A percentile compares a stretch with the other conserved stretches of the same genome.
These are phyloP conservation scores for Lumbricus terrestris DNA, from an alignment of 2,888 invertebrate species.

Conservation along the genomic window DNA sequence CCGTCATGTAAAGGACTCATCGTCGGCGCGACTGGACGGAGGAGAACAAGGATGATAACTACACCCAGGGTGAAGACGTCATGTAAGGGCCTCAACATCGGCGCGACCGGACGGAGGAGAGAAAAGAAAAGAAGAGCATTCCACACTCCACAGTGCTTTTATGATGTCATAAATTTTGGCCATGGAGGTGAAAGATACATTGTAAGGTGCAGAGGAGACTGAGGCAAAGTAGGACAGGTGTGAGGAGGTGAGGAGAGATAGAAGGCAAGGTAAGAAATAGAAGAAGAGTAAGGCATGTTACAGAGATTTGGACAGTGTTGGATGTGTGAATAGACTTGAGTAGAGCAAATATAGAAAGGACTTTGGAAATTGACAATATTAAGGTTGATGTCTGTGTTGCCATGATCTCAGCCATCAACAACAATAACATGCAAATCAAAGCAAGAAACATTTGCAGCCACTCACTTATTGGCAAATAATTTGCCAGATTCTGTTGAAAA, in stretches of 20 bases:
- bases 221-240: neutral
- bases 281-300: no score
- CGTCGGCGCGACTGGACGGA: no score
- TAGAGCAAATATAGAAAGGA: no score
- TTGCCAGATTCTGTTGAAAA: slow-evolving; percentile 7
- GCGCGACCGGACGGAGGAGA: no score
- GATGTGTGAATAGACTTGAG: neutral
- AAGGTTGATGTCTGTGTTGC: neutral
- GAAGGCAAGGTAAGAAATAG: neutral
- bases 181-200: neutral
- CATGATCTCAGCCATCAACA: neutral
- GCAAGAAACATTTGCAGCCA: neutral
- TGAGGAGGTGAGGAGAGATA: no score
- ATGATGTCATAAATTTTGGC: neutral
- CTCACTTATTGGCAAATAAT: slow-evolving; percentile 7
- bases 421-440: neutral
- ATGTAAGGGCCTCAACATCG: no score
- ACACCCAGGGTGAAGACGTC: no score
- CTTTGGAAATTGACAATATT: neutral
- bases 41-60: no score
- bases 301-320: neutral
- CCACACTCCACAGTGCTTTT: no score
- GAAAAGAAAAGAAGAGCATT: no score
- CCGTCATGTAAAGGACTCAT: no score
- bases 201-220: no score